Evolutionary conservation across 2,113 vertebrate genomes (phyloP), one percentile per base, ranked within the genome.

Genomic region (Chiloscyllium plagiosum): DNA sequence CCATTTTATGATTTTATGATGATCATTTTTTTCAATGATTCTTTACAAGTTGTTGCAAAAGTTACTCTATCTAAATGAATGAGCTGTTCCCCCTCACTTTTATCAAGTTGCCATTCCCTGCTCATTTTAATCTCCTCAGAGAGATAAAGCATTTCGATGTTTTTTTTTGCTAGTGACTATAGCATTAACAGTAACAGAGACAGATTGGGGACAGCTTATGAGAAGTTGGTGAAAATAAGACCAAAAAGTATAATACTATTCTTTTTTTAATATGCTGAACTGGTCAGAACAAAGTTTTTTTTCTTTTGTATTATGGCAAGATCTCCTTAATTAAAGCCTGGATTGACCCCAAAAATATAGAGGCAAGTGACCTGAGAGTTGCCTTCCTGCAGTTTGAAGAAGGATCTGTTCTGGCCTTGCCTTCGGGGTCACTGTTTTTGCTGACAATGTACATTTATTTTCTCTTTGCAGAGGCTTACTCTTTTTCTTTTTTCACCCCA

Each of bases 61-160:
- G 56, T 33, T 92, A 56, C 56, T n/a, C 24, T 65, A 65, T 65
- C 26, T 61, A 61, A 92, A 15, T 8, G 56, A 92, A 65, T 0
- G 26, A 29, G 29, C 15, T 7, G 29, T 65, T 92, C n/a, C 13
- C 66, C 26, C 47, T 50, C 20, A 1, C 66, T 8, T 37, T 50
- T 47, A 94, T 70, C 68, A 68, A 70, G 66, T 70, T 50, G 37
- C 68, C 42, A 70, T n/a, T 68, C 93, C 5, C 66, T 70, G 56
- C 93, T 29, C 93, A 47, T 94, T 94, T 68, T 94, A 66, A 94
- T 94, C 93, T 70, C 70, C 68, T 37, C 92, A 24, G 92, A 94
- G 66, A 65, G 92, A 47, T 94, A 94, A 69, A 94, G 65, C 37
- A 47, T 66, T 13, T 19, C 37, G 24, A n/a, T 94, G 65, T 69